Conservation (phyloP, 1,140 invertebrate species). For the Anastatus disparis region DNA sequence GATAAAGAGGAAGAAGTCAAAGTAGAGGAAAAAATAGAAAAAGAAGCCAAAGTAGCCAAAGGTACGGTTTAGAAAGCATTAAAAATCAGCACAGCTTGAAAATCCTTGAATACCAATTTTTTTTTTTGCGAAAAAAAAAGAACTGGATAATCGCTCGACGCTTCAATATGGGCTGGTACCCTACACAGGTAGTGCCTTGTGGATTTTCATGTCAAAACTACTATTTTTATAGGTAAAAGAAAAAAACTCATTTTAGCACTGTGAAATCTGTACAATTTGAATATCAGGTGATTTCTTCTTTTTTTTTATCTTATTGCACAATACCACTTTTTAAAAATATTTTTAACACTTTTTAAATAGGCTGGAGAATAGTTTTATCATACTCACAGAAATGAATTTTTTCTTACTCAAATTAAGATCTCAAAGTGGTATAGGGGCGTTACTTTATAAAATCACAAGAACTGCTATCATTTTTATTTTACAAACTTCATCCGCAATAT, state of each 20-base stretch:
- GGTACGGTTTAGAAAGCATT: constrained; percentile 33
- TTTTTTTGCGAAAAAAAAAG: too few relatives aligned
- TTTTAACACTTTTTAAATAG: too few relatives aligned
- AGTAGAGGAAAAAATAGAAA: constrained; percentile 16
- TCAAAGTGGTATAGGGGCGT: too few relatives aligned
- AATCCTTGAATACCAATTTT: constrained; percentile 42
- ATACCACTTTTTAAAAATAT: too few relatives aligned
- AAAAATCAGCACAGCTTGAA: constrained; percentile 35
- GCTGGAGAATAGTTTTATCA: too few relatives aligned
- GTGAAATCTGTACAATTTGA: neutral
- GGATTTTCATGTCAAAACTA: neutral
- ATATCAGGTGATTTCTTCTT: too few relatives aligned
- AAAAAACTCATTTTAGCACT: constrained; percentile 18
- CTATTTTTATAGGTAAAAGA: constrained; percentile 21
- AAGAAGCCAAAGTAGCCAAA: constrained; percentile 36
- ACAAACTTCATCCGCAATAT: too few relatives aligned
- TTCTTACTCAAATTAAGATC: too few relatives aligned
- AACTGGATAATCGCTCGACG: constrained; percentile 16
- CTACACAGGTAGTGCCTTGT: constrained; percentile 9
- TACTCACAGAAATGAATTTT: too few relatives aligned
- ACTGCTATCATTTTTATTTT: too few relatives aligned
- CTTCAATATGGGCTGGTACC: constrained; percentile 7
- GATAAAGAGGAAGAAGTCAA: constrained; percentile 41
- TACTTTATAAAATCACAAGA: too few relatives aligned
- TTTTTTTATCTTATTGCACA: too few relatives aligned